Evolutionary conservation across 1,140 invertebrate species (phyloP), one percentile per base, ranked within the genome.

Genomic region (Phenacoccus solenopsis): DNA sequence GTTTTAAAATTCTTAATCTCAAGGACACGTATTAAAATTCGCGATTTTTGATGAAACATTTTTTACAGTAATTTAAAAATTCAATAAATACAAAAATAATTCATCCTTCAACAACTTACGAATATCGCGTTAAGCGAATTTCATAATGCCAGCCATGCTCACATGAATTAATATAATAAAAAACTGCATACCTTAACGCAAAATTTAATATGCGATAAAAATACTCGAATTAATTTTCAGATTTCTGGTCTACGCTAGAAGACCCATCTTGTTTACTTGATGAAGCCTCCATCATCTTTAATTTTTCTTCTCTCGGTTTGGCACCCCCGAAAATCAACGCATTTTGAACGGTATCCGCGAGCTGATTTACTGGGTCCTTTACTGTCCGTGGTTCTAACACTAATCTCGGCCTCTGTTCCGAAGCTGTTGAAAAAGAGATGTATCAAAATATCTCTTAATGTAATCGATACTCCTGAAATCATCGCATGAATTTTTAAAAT

Each of bases 291-390:
- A 64, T 27, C 22, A 24, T 1, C 25, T 64, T 64, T 16, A 64
- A 64, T 24, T 64, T 64, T 64, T 94, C 91, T 80, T 94, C 91
- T 72, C 92, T 84, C 35, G 92, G 92, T 78, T 89, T 88, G 57
- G 91, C 93, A 72, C 88, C 90, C 59, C 93, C 92, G 78, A 94
- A 96, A 79, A 96, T 94, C 70, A 87, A 87, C 70, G 86, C 87
- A 69, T 86, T 82, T 79, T 91, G 88, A 76, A 86, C 87, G 64
- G 90, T 91, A 73, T 90, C 86, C 32, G 92, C 93, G 72, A 93
- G 77, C 72, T 89, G 83, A 82, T 96, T 95, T 27, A 94, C 83
- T 20, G 94, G 94, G 74, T 86, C 88, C 73, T 84, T 85, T 68
- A 93, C 87, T 49, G 91, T 91, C 70, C 94, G 82, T 68, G 92